Evolutionary conservation across 2,888 invertebrate species (phyloP), one percentile per base, ranked within the genome.

Genomic region (Anthoptus insignis): DNA sequence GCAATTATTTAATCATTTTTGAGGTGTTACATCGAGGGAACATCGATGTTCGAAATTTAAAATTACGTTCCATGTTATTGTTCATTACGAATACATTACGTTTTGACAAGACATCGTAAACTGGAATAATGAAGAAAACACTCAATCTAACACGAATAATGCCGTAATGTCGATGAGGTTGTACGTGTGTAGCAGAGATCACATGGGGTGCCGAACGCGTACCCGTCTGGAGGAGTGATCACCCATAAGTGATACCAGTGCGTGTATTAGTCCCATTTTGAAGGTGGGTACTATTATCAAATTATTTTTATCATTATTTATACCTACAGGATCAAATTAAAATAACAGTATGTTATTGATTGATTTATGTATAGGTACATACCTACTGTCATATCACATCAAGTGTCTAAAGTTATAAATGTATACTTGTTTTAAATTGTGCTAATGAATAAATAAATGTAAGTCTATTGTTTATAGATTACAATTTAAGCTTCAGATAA

Each of bases 1-100:
- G 83, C 86, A 86, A 87, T 89, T 88, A 90, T 90, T 89, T 88
- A 85, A 88, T 87, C 87, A 87, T 87, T 87, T 88, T 86, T 77
- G 84, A 88, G 84, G 86, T 89, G 86, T 87, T 87, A 78, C 83
- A 84, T 80, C 73, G 81, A 84, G 84, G 83, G 87, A 86, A 87
- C 85, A 81, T 82, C 74, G 81, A 13, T 13, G 78, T 21, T 65
- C 54, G 9, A 49, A 16, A 34, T 14, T 14, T 21, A n/a, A 21
- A 49, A 39, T 24, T n/a, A 0, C 14, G 13, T 27, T 49, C 11
- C n/a, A n/a, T n/a, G n/a, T n/a, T n/a, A n/a, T n/a, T n/a, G n/a
- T n/a, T n/a, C n/a, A n/a, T n/a, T n/a, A n/a, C n/a, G n/a, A n/a
- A n/a, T n/a, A n/a, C n/a, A n/a, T n/a, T n/a, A n/a, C n/a, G n/a